A percentile compares a stretch with the other conserved stretches of the same genome.
phyloP scores from a whole-genome alignment of 2,797 vertebrate species.

The Phalanger gymnotis region DNA sequence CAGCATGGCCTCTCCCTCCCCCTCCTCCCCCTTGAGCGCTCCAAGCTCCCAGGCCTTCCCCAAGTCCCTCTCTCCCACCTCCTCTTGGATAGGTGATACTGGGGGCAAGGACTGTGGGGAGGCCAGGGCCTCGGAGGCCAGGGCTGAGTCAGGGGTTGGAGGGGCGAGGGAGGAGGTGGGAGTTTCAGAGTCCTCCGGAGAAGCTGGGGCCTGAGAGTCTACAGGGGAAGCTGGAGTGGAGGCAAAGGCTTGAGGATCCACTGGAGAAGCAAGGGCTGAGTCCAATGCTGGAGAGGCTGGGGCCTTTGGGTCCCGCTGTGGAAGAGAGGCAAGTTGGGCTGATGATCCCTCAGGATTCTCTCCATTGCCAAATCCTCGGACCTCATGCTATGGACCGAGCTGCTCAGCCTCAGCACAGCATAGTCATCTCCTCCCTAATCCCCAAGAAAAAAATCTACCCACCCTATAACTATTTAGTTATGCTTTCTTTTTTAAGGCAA shows the following conservation, averaged over 20 bases:
- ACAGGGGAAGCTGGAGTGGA: conserved; percentile 55
- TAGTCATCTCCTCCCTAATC: neutral
- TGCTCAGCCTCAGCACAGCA: neutral
- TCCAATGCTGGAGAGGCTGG: conserved; percentile 71
- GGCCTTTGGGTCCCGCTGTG: conserved; percentile 61
- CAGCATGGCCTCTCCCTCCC: conserved; percentile 74
- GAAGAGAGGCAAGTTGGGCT: conserved; percentile 4
- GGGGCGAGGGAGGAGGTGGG: conserved; percentile 65
- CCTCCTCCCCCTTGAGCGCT: conserved; percentile 4
- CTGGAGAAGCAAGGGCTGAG: conserved; percentile 68
- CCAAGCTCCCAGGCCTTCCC: conserved; percentile 44
- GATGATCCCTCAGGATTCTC: neutral
- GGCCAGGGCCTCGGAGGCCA: conserved; percentile 73
- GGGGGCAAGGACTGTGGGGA: conserved; percentile 76
- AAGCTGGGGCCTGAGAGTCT: conserved; percentile 64
- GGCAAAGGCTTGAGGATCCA: conserved; percentile 67
- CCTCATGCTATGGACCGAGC: neutral
- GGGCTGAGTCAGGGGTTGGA: conserved; percentile 75
- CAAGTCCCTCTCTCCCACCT: conserved; percentile 45
- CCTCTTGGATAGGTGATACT: conserved; percentile 70
- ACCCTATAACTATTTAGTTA: neutral
- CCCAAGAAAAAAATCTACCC: neutral
- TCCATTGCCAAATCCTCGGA: neutral
- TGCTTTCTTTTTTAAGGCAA: neutral
- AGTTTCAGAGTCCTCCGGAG: conserved; percentile 64